These are phyloP conservation scores for Troides helena DNA, from an alignment of 2,888 invertebrate genomes.

Conservation along the genomic window DNA sequence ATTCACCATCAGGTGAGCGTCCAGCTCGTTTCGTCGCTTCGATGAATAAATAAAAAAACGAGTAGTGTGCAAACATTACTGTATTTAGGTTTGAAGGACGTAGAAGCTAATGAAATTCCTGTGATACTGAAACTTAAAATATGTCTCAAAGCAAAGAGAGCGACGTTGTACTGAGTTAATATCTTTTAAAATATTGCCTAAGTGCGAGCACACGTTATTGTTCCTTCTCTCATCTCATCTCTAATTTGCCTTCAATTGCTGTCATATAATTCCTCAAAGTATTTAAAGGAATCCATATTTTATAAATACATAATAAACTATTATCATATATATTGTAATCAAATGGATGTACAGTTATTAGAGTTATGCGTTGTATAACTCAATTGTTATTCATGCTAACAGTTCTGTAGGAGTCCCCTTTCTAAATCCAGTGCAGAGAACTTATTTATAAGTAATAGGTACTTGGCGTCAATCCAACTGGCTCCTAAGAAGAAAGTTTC, in stretches of 20 bases:
- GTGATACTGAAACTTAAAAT: neutral
- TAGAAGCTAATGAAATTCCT: neutral
- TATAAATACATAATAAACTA: too few species aligned
- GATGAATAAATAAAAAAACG: too few species aligned
- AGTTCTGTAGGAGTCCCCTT: slow-evolving; percentile 7
- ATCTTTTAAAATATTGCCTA: too few species aligned
- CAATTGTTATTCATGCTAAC: slow-evolving; percentile 17
- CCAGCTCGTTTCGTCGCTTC: too few species aligned
- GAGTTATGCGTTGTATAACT: neutral
- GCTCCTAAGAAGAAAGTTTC: slow-evolving; percentile 16
- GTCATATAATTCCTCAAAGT: too few species aligned
- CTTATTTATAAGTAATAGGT: slow-evolving; percentile 19
- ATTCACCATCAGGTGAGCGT: too few species aligned
- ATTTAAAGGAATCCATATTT: too few species aligned
- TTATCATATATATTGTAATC: too few species aligned
- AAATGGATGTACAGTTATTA: too few species aligned
- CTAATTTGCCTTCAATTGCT: too few species aligned
- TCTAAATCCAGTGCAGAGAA: slow-evolving; percentile 11
- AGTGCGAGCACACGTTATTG: too few species aligned
- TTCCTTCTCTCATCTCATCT: too few species aligned
- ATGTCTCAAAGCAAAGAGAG: neutral
- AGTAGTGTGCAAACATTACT: neutral
- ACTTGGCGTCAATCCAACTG: slow-evolving; percentile 20
- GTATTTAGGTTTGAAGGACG: neutral
- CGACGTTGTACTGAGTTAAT: neutral